These are phyloP conservation scores for Drosophila birchii DNA, from an alignment of 2,888 invertebrate species.

Conservation along the genomic window DNA sequence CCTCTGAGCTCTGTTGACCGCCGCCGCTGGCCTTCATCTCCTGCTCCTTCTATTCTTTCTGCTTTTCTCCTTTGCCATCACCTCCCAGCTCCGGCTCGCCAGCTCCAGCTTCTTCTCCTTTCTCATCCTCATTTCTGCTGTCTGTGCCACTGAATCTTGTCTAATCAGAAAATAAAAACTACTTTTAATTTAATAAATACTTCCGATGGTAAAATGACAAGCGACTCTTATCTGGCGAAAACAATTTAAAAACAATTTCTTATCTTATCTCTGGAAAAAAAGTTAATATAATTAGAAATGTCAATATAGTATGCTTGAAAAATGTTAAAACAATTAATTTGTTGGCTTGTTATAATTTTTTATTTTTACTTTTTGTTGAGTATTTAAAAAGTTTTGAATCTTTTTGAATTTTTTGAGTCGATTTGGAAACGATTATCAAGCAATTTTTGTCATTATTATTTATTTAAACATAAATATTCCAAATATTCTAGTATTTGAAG, in stretches of 20 bases:
- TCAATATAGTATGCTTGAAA: background rate
- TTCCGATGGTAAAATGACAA: background rate
- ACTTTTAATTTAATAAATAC: slow-evolving; percentile 5
- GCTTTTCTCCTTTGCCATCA: slow-evolving; percentile 5
- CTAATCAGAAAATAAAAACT: background rate
- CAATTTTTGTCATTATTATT: background rate
- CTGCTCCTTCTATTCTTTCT: slow-evolving; percentile 2
- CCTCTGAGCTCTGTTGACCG: slow-evolving; percentile 68
- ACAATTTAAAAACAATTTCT: slow-evolving; percentile 13
- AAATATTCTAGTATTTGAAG: background rate
- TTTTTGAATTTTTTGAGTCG: background rate
- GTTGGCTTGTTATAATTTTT: background rate
- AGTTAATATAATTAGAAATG: slow-evolving; percentile 5
- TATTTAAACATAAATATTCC: background rate
- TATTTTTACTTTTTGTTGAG: background rate
- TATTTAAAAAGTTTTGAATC: background rate
- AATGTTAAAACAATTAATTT: background rate
- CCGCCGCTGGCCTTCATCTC: slow-evolving; percentile 19
- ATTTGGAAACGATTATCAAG: background rate
- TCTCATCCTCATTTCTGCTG: slow-evolving; percentile 1
- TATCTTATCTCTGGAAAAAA: slow-evolving; percentile 17
- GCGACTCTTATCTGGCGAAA: background rate
- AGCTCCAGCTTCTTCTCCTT: background rate
- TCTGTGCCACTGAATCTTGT: background rate
- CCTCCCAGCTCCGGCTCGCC: too few species aligned